Evolutionary conservation across 2,888 invertebrate genomes (phyloP).

Genomic region (Argynnis bischoffii): DNA sequence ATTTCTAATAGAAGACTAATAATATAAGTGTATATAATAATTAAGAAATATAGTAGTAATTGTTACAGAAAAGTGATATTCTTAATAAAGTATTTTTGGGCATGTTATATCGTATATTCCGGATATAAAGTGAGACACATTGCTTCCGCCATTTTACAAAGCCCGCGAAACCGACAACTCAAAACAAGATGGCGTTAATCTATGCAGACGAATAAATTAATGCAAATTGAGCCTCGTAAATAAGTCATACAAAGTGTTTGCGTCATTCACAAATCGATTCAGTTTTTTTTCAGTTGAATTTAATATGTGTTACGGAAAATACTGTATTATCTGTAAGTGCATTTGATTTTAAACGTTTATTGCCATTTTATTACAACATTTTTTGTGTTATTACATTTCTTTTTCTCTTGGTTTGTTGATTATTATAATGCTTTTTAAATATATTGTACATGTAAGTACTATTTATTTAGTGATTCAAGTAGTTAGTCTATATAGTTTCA

Average conservation of each 20-base stretch:
- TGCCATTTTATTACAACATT: background rate
- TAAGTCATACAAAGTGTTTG: slow-evolving; percentile 57
- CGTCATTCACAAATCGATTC: slow-evolving; percentile 63
- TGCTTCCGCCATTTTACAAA: slow-evolving; percentile 52
- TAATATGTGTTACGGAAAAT: slow-evolving; percentile 30
- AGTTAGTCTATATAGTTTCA: no score
- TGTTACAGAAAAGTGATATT: background rate
- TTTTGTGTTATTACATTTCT: background rate
- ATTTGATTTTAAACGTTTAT: background rate
- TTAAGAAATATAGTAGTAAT: no score
- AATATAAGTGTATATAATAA: no score
- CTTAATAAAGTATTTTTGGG: slow-evolving; percentile 2
- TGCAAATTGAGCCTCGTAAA: slow-evolving; percentile 58
- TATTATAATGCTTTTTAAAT: no score
- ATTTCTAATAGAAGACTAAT: no score
- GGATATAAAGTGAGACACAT: slow-evolving; percentile 44
- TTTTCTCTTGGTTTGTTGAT: no score
- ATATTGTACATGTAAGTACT: no score
- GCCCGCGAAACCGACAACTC: slow-evolving; percentile 43
- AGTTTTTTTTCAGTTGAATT: slow-evolving; percentile 44
- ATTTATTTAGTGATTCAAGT: no score
- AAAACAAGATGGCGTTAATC: slow-evolving; percentile 64
- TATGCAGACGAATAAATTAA: slow-evolving; percentile 63
- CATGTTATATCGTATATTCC: slow-evolving; percentile 23
- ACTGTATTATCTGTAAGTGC: slow-evolving; percentile 7